These are phyloP conservation scores for Clinocottus analis DNA, from an alignment of 2,113 vertebrate species.

Conservation along the genomic window DNA sequence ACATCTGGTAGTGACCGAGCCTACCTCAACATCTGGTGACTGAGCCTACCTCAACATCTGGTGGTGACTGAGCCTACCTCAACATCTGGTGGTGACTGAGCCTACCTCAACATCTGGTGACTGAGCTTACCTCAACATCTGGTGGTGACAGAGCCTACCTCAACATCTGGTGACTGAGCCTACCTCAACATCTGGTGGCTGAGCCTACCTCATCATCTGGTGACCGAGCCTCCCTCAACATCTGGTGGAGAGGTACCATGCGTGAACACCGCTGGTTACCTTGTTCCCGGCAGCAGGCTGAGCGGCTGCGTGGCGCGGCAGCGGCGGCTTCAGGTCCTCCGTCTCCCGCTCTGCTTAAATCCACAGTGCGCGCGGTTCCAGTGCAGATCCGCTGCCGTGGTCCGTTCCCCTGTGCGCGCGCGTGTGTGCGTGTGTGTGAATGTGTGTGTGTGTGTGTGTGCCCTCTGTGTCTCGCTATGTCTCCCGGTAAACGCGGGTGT, in stretches of 20 bases:
- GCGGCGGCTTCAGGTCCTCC: constrained; percentile 3
- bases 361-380: constrained; percentile 21
- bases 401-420: background rate
- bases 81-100: constrained; percentile 9
- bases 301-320: constrained; percentile 33
- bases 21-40: too few species aligned
- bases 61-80: too few species aligned
- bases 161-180: constrained; percentile 1
- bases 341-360: constrained; percentile 17
- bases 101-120: background rate
- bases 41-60: too few species aligned
- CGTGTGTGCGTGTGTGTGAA: too few species aligned
- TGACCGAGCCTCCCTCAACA: background rate
- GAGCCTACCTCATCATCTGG: background rate
- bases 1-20: too few species aligned
- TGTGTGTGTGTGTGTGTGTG: background rate
- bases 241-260: background rate
- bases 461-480: constrained; percentile 3
- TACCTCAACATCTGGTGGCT: background rate
- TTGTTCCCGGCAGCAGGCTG: constrained; percentile 25
- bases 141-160: background rate
- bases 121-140: background rate
- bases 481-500: background rate
- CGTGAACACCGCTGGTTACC: constrained; percentile 47
- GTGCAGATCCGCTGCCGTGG: constrained; percentile 1